These are phyloP conservation scores for Athalia circularis DNA, from an alignment of 2,888 invertebrate genomes.

Conservation along the genomic window DNA sequence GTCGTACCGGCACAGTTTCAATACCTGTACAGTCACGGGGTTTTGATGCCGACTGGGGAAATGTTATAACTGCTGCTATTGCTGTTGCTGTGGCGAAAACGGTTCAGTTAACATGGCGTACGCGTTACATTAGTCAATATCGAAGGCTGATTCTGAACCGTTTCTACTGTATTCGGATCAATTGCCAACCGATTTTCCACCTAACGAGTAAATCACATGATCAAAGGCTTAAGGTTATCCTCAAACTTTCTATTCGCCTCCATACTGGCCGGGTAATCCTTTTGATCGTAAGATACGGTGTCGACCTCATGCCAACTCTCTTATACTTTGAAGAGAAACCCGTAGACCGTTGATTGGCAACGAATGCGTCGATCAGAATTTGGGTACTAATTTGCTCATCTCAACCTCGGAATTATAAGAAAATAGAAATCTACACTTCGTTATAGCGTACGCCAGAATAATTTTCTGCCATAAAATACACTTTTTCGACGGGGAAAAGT, in stretches of 20 bases:
- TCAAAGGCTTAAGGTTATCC: not conserved
- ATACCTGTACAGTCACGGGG: not conserved
- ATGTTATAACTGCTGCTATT: not conserved
- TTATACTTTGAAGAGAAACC: too few relatives aligned
- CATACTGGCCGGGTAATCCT: not conserved
- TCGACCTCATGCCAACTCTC: too few relatives aligned
- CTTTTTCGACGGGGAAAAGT: too few relatives aligned
- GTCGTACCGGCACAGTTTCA: too few relatives aligned
- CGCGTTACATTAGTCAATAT: constrained; percentile 37
- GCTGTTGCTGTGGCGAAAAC: not conserved
- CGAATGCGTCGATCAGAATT: too few relatives aligned
- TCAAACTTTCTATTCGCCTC: not conserved
- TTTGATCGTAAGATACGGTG: too few relatives aligned
- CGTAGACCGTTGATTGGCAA: too few relatives aligned
- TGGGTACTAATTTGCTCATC: too few relatives aligned
- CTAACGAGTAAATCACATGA: constrained; percentile 18
- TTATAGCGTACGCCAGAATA: too few relatives aligned
- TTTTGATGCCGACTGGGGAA: constrained; percentile 14
- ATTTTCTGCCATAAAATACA: too few relatives aligned
- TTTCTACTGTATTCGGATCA: not conserved
- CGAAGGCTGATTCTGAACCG: constrained; percentile 15
- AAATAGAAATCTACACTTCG: too few relatives aligned
- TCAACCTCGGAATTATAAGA: too few relatives aligned
- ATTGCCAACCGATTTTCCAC: constrained; percentile 3
- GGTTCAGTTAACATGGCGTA: constrained; percentile 23